phyloP scores from a whole-genome alignment of 2,888 invertebrate species.

The Heliconius charithonia region DNA sequence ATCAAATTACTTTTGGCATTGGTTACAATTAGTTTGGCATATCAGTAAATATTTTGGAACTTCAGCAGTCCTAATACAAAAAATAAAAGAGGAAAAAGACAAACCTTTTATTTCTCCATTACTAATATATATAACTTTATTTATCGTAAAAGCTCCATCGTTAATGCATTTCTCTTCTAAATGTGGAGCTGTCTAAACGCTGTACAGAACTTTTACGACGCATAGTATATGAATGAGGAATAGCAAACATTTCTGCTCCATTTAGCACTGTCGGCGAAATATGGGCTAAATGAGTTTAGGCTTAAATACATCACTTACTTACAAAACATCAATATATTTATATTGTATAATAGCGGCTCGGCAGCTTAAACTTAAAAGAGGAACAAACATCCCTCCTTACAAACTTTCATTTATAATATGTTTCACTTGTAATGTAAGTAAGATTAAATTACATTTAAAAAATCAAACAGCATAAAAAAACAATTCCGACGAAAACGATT shows the following conservation, averaged over 20 bases:
- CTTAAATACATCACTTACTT: neutral
- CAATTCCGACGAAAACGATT: too few relatives aligned
- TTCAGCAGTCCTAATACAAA: neutral
- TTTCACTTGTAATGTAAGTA: too few relatives aligned
- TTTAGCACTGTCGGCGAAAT: neutral
- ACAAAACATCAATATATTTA: too few relatives aligned
- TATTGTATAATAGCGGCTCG: too few relatives aligned
- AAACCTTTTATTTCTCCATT: neutral
- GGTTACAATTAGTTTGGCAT: neutral
- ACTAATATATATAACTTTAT: neutral
- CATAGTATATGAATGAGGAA: constrained; percentile 1
- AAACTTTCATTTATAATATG: too few relatives aligned
- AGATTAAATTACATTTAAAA: too few relatives aligned
- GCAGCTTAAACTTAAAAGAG: too few relatives aligned
- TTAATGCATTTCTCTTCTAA: neutral
- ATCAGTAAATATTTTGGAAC: neutral
- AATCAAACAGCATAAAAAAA: too few relatives aligned
- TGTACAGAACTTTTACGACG: neutral
- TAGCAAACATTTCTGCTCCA: constrained; percentile 1
- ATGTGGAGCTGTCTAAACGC: neutral
- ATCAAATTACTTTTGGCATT: neutral
- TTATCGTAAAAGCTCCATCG: neutral
- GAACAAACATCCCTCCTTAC: too few relatives aligned
- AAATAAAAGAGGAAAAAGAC: neutral
- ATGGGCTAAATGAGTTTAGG: neutral